A percentile compares a stretch with the other conserved stretches of the same genome.
These are phyloP conservation scores for Microcebus murinus DNA, from an alignment of 2,113 vertebrate species.

Conservation along the genomic window DNA sequence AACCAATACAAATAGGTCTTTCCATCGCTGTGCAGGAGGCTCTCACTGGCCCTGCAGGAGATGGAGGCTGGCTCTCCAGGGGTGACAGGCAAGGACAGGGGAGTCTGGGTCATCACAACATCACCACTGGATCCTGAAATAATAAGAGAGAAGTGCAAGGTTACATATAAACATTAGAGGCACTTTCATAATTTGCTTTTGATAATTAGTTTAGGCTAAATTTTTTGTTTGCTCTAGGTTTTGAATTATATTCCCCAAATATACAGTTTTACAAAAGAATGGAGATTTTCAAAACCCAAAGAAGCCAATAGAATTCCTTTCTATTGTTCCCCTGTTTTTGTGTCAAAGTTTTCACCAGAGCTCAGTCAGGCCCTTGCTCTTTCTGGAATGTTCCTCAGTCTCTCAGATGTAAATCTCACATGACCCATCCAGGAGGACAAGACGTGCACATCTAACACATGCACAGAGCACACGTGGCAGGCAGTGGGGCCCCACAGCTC, in stretches of 20 bases:
- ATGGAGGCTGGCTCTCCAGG: too few species aligned
- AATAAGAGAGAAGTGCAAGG: not conserved
- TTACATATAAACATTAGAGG: not conserved
- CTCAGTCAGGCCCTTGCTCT: too few species aligned
- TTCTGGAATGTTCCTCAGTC: not conserved
- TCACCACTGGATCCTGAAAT: not conserved
- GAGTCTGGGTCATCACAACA: too few species aligned
- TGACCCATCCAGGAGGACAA: not conserved
- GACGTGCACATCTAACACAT: too few species aligned
- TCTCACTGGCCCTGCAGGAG: not conserved
- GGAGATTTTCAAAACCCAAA: not conserved
- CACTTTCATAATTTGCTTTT: not conserved
- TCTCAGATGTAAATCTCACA: not conserved
- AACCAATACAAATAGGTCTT: not conserved
- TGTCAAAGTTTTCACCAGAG: too few species aligned
- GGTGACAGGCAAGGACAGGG: too few species aligned
- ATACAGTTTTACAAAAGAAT: not conserved
- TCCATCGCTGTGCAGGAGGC: not conserved
- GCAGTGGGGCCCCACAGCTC: too few species aligned
- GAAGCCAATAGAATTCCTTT: accelerated
- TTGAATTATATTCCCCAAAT: not conserved
- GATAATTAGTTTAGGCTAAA: not conserved
- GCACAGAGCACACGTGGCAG: not conserved
- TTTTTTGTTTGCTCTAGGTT: not conserved
- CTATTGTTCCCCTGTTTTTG: too few species aligned